Evolutionary conservation across 2,888 invertebrate genomes (phyloP).

Genomic region (Ectemnius lituratus): DNA sequence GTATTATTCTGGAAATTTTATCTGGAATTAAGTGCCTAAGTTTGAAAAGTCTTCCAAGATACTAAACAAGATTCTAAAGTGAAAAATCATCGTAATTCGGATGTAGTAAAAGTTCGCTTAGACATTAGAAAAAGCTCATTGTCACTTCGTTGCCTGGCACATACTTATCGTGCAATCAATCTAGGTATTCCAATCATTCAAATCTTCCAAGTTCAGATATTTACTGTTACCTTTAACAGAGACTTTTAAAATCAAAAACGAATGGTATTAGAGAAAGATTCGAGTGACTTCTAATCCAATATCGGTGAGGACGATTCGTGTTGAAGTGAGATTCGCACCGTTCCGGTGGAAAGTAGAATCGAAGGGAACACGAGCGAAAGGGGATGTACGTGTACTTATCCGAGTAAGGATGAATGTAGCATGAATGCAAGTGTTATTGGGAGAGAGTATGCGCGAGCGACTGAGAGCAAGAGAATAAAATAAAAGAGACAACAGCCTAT

Average conservation of each 20-base stretch:
- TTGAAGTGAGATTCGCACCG: too few species aligned
- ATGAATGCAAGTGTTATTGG: slow-evolving; percentile 22
- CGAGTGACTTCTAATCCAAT: slow-evolving; percentile 19
- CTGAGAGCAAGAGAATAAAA: slow-evolving; percentile 12
- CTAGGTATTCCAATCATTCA: slow-evolving; percentile 17
- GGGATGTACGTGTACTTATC: slow-evolving; percentile 16
- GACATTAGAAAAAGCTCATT: too few species aligned
- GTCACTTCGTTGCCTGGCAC: too few species aligned
- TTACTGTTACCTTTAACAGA: too few species aligned
- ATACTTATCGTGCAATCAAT: neutral
- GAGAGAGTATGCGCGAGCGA: slow-evolving; percentile 18
- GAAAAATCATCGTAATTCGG: slow-evolving; percentile 14
- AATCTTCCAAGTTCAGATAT: neutral
- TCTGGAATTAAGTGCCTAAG: slow-evolving; percentile 52
- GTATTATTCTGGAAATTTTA: too few species aligned
- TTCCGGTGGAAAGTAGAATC: neutral
- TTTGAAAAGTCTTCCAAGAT: slow-evolving; percentile 50
- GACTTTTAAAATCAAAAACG: too few species aligned
- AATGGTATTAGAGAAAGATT: slow-evolving; percentile 4
- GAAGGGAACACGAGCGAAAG: slow-evolving; percentile 8
- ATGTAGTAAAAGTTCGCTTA: too few species aligned
- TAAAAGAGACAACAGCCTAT: slow-evolving; percentile 42
- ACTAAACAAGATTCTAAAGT: slow-evolving; percentile 12
- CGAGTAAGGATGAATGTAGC: slow-evolving; percentile 19
- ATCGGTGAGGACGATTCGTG: slow-evolving; percentile 6